Evolutionary conservation across 2,113 vertebrate genomes (phyloP).

Genomic region (Mobula birostris): DNA sequence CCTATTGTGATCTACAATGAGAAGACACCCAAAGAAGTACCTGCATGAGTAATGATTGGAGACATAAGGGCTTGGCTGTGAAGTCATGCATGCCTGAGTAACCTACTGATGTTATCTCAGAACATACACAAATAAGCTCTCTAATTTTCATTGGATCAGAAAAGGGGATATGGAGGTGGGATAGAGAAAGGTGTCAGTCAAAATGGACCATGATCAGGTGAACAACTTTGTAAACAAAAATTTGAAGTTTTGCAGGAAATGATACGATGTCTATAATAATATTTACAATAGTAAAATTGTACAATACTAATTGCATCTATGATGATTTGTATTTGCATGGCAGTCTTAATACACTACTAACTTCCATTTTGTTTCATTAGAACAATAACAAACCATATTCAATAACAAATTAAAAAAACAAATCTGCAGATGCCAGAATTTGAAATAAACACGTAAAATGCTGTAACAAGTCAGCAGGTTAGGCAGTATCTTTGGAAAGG

Average conservation of each 20-base stretch:
- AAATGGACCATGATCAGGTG: neutral
- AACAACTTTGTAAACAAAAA: neutral
- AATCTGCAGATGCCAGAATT: too few species aligned
- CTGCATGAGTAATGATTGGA: neutral
- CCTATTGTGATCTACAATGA: neutral
- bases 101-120: neutral
- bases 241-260: neutral
- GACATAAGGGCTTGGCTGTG: neutral
- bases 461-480: too few species aligned
- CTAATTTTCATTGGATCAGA: too few species aligned
- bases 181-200: neutral
- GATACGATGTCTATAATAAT: neutral
- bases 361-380: too few species aligned
- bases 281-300: neutral
- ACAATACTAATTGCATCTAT: neutral
- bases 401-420: too few species aligned
- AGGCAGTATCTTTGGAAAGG: too few species aligned
- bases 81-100: neutral
- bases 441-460: too few species aligned
- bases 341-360: too few species aligned
- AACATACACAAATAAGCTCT: neutral
- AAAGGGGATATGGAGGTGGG: neutral
- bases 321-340: too few species aligned
- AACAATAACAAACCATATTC: too few species aligned
- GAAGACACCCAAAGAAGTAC: neutral